Conservation (phyloP, 2,113 vertebrate species). For the Colinus virginianus region DNA sequence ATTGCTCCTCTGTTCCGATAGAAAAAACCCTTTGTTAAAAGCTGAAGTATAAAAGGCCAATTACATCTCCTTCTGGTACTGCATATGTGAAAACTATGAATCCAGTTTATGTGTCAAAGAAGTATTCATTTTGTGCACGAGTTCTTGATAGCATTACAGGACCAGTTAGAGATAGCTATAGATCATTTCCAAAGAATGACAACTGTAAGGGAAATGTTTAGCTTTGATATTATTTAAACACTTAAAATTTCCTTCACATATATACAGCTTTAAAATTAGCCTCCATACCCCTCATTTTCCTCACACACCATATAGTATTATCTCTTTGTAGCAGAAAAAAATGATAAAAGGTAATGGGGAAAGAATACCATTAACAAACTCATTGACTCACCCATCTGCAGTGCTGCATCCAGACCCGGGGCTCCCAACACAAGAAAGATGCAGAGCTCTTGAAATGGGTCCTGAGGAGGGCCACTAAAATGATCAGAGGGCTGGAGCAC, state of each 20-base stretch:
- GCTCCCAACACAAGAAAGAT: too few relatives aligned
- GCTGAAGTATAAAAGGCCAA: neutral
- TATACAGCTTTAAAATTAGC: neutral
- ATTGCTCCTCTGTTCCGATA: neutral
- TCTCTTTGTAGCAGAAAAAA: neutral
- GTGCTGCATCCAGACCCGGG: too few relatives aligned
- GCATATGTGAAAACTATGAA: neutral
- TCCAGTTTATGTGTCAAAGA: neutral
- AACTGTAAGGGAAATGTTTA: neutral
- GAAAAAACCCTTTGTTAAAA: slow-evolving; percentile 7
- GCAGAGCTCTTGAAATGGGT: too few relatives aligned
- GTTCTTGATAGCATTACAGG: neutral
- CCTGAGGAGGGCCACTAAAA: too few relatives aligned
- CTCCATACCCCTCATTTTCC: neutral
- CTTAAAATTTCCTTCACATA: neutral
- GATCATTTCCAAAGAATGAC: neutral
- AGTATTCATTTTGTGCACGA: neutral
- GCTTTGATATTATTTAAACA: neutral
- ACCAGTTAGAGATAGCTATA: neutral
- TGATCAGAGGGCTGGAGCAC: too few relatives aligned
- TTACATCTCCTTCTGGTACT: neutral
- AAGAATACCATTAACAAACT: neutral
- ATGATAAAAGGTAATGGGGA: neutral
- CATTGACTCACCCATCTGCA: neutral
- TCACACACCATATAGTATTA: neutral